Base-by-base conservation (phyloP, 92 coral and sea anemone genomes). In the Diadumene lineata region DNA sequence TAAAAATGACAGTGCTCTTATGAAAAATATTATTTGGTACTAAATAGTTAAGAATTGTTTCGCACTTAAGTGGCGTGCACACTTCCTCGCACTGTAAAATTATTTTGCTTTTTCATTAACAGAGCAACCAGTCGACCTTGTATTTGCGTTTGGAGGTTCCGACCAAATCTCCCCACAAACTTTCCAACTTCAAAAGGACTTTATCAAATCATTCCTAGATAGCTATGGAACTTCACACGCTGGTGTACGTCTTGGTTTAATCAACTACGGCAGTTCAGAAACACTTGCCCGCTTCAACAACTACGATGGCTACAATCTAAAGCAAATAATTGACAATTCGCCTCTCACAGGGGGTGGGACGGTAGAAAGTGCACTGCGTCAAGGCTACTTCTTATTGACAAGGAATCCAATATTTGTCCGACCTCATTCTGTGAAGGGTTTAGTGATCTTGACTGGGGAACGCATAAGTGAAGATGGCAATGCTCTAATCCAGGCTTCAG, bases 121-220 rank as follows among this genome's bases (percentile, higher is more conserved):
- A 91, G 97, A 91, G 46, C 85, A 87, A 70, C 93, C 90, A 48
- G 73, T 91, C 26, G 99, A 96, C 29, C 79, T 96, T 25, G 90
- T 92, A 43, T 92, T 88, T 31, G 92, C 97, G 1, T 76, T 96
- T 78, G 97, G 96, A 30, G 97, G 97, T 6, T 81, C 97, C 11
- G 92, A 87, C 31, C 75, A 56, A 26, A 81, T 88, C 73, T 67
- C 85, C 25, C 71, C 43, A 60, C 86, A 79, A 27, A 89, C 92
- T 17, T 92, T 92, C 84, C 84, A 78, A 70, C 91, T 78, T 23
- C 96, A 96, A 69, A 96, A 89, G 60, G 89, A 80, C 69, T 92
- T 92, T 68, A 86, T 96, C 83, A 84, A 96, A 64, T 76, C 85
- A 17, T 92, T 96, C 73, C 66, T 96, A 48, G 96, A 96, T 60